Percentiles rank a stretch among this genome's conserved stretches.
Evolutionary conservation across 2,888 invertebrate genomes (phyloP).

Genomic region (Reticulitermes lucifugus): DNA sequence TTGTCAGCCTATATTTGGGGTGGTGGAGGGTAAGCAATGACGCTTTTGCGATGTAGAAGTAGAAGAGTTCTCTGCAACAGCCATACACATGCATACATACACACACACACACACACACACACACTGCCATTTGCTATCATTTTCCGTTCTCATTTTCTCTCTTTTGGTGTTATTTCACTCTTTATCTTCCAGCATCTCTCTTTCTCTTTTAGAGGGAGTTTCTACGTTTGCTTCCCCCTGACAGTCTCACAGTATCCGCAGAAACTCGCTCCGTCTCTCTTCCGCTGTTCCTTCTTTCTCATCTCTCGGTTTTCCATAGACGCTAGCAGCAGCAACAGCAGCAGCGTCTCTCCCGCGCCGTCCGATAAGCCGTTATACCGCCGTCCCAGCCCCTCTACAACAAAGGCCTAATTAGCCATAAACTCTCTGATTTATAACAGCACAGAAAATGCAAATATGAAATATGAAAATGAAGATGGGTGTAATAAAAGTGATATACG

Average conservation of each 20-base stretch:
- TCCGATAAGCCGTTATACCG: constrained; percentile 66
- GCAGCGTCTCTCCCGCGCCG: constrained; percentile 56
- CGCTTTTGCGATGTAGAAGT: background rate
- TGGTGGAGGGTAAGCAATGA: constrained; percentile 15
- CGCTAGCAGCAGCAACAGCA: background rate
- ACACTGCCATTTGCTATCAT: constrained; percentile 22
- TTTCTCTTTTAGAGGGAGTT: constrained; percentile 34
- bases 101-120: no score
- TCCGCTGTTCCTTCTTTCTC: constrained; percentile 43
- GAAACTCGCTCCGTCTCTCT: constrained; percentile 51
- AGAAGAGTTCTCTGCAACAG: background rate
- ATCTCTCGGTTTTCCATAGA: constrained; percentile 33
- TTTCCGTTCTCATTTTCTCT: constrained; percentile 39
- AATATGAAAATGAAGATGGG: constrained; percentile 76
- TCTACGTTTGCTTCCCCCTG: constrained; percentile 40
- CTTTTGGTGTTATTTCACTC: constrained; percentile 26
- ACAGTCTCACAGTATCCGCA: constrained; percentile 47
- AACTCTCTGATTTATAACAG: constrained; percentile 74
- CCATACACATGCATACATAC: background rate
- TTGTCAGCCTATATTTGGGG: background rate
- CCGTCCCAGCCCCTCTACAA: constrained; percentile 58
- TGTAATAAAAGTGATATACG: constrained; percentile 68
- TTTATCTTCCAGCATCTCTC: constrained; percentile 27
- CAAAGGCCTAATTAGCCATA: constrained; percentile 72
- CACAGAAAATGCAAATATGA: constrained; percentile 72